phyloP scores from a whole-genome alignment of 2,888 invertebrate species.

The Thymelicus acteon region DNA sequence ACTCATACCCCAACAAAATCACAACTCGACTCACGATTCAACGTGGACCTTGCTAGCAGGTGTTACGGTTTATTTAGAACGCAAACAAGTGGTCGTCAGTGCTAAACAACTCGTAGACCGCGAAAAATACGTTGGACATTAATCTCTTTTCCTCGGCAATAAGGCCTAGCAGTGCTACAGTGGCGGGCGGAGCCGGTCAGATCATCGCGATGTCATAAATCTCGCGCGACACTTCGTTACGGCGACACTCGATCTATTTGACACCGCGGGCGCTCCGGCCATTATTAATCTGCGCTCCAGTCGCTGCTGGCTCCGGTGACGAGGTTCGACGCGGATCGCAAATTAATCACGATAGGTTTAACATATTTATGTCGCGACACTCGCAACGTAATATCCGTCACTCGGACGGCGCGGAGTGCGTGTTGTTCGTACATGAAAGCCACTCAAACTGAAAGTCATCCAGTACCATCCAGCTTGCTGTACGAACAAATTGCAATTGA shows the following conservation, averaged over 20 bases:
- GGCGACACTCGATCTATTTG: constrained; percentile 36
- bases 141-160: constrained; percentile 24
- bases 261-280: constrained; percentile 18
- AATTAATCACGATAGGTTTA: too few relatives aligned
- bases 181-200: constrained; percentile 20
- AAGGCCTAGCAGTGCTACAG: constrained; percentile 4
- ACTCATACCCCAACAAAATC: constrained; percentile 4
- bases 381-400: too few relatives aligned
- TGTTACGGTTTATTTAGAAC: constrained; percentile 14
- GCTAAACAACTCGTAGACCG: constrained; percentile 15
- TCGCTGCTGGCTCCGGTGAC: background rate
- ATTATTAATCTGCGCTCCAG: constrained; percentile 23
- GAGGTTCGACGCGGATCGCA: background rate
- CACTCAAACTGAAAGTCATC: too few relatives aligned
- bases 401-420: too few relatives aligned
- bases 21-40: background rate
- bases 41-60: background rate
- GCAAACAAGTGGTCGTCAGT: constrained; percentile 7
- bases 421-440: too few relatives aligned
- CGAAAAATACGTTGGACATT: background rate
- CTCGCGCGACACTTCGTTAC: constrained; percentile 36
- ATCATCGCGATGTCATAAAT: constrained; percentile 32
- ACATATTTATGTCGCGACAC: too few relatives aligned
- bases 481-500: too few relatives aligned
- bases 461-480: too few relatives aligned